Percentiles rank a stretch among this genome's conserved stretches.
Evolutionary conservation across 2,888 invertebrate species (phyloP).

Genomic region (Hirtodrosophila alboralis): DNA sequence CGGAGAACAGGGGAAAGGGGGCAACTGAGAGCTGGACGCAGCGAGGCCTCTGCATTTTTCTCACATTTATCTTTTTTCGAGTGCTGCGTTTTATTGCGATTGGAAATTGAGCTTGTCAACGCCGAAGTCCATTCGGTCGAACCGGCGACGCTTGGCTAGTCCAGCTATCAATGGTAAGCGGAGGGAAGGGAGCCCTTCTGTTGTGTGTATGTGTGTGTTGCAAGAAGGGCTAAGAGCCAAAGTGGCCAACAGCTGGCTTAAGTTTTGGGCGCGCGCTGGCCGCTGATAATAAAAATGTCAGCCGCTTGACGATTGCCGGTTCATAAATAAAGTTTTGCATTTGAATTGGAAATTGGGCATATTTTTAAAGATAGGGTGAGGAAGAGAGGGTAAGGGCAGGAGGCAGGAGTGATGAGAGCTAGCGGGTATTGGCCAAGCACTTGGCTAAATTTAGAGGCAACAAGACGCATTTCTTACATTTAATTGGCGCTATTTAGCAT

Average conservation of each 20-base stretch:
- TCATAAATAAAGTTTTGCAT: slow-evolving; percentile 80
- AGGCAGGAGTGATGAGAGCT: background rate
- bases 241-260: slow-evolving; percentile 63
- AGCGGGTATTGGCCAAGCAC: background rate
- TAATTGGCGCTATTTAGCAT: slow-evolving; percentile 77
- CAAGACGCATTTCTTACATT: slow-evolving; percentile 71
- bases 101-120: slow-evolving; percentile 80
- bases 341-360: slow-evolving; percentile 69
- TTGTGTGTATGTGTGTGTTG: too few relatives aligned
- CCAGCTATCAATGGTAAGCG: slow-evolving; percentile 32
- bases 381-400: background rate
- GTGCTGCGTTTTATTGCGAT: slow-evolving; percentile 80
- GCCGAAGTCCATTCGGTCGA: slow-evolving; percentile 42
- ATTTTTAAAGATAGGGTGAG: too few relatives aligned
- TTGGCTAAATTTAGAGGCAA: slow-evolving; percentile 25
- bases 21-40: slow-evolving; percentile 33
- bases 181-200: slow-evolving; percentile 16
- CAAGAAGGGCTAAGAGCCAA: slow-evolving; percentile 23
- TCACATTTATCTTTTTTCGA: slow-evolving; percentile 79
- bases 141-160: slow-evolving; percentile 69
- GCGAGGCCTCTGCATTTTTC: slow-evolving; percentile 74
- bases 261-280: slow-evolving; percentile 63
- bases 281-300: slow-evolving; percentile 82
- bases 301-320: slow-evolving; percentile 71
- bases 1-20: slow-evolving; percentile 2